phyloP scores from a whole-genome alignment of 1,140 invertebrate species.

The Octopus sinensis region DNA sequence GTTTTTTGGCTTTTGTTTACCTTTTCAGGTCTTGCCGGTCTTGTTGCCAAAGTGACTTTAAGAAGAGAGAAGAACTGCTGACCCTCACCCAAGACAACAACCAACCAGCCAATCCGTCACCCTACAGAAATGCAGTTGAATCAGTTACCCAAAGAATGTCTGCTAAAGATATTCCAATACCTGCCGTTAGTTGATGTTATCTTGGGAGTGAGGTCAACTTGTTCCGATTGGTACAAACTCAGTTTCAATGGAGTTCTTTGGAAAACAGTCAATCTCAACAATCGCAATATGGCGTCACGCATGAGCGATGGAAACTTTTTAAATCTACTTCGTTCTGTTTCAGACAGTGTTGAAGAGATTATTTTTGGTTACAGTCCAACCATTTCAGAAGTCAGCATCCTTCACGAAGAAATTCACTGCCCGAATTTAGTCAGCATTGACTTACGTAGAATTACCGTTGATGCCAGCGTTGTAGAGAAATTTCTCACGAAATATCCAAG shows the following conservation, averaged over 20 bases:
- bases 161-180: neutral
- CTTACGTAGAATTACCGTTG: neutral
- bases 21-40: no score
- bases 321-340: neutral
- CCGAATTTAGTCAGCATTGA: neutral
- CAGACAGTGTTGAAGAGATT: neutral
- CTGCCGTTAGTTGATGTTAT: neutral
- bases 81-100: no score
- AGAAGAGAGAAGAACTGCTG: no score
- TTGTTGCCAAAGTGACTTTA: no score
- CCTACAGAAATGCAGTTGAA: neutral
- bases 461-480: neutral
- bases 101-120: no score
- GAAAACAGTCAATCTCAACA: neutral
- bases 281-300: neutral
- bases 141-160: neutral
- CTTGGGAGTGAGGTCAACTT: neutral
- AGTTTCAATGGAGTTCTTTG: neutral
- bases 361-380: neutral
- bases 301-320: neutral
- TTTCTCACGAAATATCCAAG: neutral
- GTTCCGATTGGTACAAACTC: constrained; percentile 6
- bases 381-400: neutral
- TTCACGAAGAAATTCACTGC: neutral
- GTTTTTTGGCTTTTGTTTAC: no score